phyloP scores from a whole-genome alignment of 2,113 vertebrate genomes.

The Seriola quinqueradiata region DNA sequence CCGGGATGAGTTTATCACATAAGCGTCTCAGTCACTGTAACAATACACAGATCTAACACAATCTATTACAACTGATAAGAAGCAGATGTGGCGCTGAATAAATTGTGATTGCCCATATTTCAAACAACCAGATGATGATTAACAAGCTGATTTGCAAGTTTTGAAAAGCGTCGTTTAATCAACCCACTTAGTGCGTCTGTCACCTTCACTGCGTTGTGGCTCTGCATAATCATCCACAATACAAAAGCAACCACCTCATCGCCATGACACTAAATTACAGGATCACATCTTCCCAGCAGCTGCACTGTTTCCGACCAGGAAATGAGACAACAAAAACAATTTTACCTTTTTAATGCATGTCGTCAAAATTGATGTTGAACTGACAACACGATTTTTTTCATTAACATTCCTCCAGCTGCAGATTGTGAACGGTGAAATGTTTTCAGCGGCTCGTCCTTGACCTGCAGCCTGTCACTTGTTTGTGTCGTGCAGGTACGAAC shows the following conservation, averaged over 20 bases:
- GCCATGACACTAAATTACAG: background rate
- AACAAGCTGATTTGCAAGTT: conserved; percentile 29
- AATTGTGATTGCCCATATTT: conserved; percentile 30
- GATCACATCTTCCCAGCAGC: background rate
- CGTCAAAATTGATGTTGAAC: no score
- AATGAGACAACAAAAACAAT: no score
- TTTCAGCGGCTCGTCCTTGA: no score
- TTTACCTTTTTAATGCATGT: no score
- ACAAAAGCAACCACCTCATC: background rate
- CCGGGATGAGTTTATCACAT: background rate
- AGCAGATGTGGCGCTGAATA: conserved; percentile 49
- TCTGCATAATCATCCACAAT: background rate
- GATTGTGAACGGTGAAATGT: no score
- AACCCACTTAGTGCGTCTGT: conserved; percentile 12
- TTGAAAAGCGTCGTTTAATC: conserved; percentile 18
- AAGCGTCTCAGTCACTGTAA: conserved; percentile 7
- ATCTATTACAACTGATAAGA: conserved; percentile 33
- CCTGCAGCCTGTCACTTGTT: no score
- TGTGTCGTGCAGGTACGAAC: conserved; percentile 17
- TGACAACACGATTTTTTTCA: no score
- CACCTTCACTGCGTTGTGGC: background rate
- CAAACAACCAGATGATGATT: conserved; percentile 16
- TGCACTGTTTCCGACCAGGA: background rate
- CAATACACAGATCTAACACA: conserved; percentile 12
- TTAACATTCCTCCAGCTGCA: no score